Evolutionary conservation across 2,888 invertebrate species (phyloP).

Genomic region (Cantharis nigra): DNA sequence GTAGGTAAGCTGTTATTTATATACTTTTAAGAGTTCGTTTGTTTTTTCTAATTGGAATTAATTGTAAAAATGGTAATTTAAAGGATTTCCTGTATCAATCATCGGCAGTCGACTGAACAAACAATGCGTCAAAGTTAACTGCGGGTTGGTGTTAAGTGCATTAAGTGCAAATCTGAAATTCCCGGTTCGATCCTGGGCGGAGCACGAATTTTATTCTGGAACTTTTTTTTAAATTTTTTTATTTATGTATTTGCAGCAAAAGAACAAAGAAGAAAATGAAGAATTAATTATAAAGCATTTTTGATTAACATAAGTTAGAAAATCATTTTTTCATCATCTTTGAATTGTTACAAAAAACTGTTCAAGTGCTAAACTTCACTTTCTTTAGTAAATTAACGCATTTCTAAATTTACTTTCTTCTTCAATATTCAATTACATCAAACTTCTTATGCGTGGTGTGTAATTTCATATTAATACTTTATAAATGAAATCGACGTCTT

Average conservation of each 20-base stretch:
- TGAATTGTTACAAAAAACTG: neutral
- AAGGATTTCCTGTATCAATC: neutral
- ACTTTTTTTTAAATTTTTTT: no score
- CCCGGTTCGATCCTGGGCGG: no score
- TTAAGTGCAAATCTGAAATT: no score
- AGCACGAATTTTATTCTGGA: no score
- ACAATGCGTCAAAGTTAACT: neutral
- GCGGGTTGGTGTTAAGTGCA: no score
- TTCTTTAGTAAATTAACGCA: neutral
- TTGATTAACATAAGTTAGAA: no score
- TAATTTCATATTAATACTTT: neutral
- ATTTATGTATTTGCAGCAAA: no score
- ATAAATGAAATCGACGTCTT: neutral
- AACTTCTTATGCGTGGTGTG: neutral
- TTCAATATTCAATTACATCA: neutral
- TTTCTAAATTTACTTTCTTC: neutral
- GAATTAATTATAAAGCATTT: no score
- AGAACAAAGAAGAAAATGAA: no score
- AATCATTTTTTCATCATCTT: neutral
- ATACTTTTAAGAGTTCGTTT: neutral
- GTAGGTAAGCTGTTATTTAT: neutral
- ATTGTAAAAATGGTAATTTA: neutral
- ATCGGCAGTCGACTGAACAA: neutral
- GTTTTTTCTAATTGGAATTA: neutral
- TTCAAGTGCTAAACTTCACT: neutral